A percentile compares a stretch with the other conserved stretches of the same genome.
Conservation (phyloP, 2,113 vertebrate species). For the Motacilla alba region DNA sequence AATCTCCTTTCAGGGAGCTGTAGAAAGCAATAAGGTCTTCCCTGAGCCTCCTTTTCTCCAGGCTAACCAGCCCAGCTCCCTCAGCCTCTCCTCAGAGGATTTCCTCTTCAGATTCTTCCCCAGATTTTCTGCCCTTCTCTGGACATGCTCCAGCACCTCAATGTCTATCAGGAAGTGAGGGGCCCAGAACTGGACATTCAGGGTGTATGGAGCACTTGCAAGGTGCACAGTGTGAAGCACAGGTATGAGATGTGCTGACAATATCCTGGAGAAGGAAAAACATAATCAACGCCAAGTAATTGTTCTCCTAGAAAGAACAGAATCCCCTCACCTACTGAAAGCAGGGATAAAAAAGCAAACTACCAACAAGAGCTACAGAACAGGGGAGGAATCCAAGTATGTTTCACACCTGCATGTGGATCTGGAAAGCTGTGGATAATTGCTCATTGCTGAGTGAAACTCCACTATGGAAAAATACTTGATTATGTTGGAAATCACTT, state of each 20-base stretch:
- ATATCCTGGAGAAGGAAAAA: not conserved
- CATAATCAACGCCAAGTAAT: fast-evolving
- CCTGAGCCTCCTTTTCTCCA: not conserved
- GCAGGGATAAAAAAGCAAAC: not conserved
- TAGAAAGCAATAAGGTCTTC: not conserved
- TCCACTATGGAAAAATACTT: not conserved
- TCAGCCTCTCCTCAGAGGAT: not conserved
- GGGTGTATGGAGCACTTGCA: not conserved
- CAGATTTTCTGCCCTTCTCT: not conserved
- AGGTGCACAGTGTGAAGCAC: not conserved
- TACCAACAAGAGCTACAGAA: not conserved
- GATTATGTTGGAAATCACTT: not conserved
- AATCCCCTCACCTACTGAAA: not conserved
- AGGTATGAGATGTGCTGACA: fast-evolving
- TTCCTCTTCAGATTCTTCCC: not conserved
- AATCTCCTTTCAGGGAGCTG: not conserved
- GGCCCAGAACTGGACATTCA: not conserved
- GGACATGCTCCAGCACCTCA: not conserved
- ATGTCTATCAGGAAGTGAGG: not conserved
- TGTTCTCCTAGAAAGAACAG: not conserved
- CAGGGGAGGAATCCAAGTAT: not conserved
- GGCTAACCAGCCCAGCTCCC: not conserved
- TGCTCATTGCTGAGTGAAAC: not conserved
- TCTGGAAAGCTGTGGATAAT: not conserved
- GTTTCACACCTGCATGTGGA: fast-evolving